Conservation (phyloP, 30 jellyfish, hydroid and myxozoan species). For the Aurelia aurita region DNA sequence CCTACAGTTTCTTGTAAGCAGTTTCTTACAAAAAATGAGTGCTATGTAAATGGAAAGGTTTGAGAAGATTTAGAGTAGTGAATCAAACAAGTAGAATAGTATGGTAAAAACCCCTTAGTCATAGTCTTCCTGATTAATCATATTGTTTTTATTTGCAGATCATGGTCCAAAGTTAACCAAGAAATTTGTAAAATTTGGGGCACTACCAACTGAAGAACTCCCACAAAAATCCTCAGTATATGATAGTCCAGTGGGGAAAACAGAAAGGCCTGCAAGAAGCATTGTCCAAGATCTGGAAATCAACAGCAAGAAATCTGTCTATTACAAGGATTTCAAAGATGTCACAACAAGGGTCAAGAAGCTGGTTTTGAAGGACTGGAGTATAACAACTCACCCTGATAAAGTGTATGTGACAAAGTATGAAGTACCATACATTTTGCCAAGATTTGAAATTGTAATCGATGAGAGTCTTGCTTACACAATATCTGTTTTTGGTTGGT, state of each 20-base stretch:
- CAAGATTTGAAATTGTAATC: not conserved
- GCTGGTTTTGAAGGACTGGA: not conserved
- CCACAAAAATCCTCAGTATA: not conserved
- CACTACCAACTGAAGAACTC: not conserved
- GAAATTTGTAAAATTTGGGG: too few species aligned
- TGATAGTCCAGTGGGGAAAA: not conserved
- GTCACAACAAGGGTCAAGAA: not conserved
- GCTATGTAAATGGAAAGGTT: too few species aligned
- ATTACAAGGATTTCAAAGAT: not conserved
- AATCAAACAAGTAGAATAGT: too few species aligned
- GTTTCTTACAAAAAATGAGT: too few species aligned
- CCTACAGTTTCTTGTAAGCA: too few species aligned
- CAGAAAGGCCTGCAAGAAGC: not conserved
- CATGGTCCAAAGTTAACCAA: too few species aligned
- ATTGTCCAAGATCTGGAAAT: too few species aligned
- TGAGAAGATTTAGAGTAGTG: too few species aligned
- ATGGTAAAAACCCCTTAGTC: too few species aligned
- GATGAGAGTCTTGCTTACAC: conserved; percentile 39
- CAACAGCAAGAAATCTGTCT: too few species aligned
- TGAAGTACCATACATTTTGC: not conserved
- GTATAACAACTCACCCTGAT: not conserved
- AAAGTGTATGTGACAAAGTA: not conserved
- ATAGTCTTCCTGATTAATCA: too few species aligned
- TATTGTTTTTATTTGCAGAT: too few species aligned
- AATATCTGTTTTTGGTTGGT: conserved; percentile 12